Evolutionary conservation across 1,140 invertebrate species (phyloP).

Genomic region (Glossosoma conforme): DNA sequence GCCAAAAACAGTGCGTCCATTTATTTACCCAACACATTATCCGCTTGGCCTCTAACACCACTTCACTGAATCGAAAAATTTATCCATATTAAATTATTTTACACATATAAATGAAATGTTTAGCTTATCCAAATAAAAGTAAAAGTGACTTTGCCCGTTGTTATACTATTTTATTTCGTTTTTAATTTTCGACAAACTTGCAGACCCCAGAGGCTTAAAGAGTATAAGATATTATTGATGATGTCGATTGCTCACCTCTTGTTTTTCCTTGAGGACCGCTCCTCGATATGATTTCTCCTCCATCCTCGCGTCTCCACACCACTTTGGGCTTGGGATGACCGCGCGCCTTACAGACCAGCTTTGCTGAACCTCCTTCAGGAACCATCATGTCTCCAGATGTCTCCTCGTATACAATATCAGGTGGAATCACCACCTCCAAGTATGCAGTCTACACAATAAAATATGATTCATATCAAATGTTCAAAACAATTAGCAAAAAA

Average conservation of each 20-base stretch:
- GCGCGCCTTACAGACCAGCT: conserved; percentile 77
- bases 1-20: too few species aligned
- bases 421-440: conserved; percentile 84
- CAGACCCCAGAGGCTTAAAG: too few species aligned
- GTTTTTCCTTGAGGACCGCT: conserved; percentile 62
- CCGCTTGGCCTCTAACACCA: too few species aligned
- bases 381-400: conserved; percentile 88
- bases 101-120: too few species aligned
- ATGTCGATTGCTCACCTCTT: conserved; percentile 54
- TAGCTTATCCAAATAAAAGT: too few species aligned
- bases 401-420: conserved; percentile 84
- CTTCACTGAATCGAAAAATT: too few species aligned
- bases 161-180: too few species aligned
- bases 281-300: conserved; percentile 72
- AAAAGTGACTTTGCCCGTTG: too few species aligned
- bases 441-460: conserved; percentile 73
- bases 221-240: background rate
- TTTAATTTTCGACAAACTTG: conserved; percentile 2
- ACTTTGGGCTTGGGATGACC: conserved; percentile 82
- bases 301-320: conserved; percentile 82
- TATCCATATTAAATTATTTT: too few species aligned
- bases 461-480: too few species aligned
- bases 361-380: conserved; percentile 82
- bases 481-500: too few species aligned
- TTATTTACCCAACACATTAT: too few species aligned